phyloP scores from a whole-genome alignment of 2,113 vertebrate genomes.

The Oryzias woworae region DNA sequence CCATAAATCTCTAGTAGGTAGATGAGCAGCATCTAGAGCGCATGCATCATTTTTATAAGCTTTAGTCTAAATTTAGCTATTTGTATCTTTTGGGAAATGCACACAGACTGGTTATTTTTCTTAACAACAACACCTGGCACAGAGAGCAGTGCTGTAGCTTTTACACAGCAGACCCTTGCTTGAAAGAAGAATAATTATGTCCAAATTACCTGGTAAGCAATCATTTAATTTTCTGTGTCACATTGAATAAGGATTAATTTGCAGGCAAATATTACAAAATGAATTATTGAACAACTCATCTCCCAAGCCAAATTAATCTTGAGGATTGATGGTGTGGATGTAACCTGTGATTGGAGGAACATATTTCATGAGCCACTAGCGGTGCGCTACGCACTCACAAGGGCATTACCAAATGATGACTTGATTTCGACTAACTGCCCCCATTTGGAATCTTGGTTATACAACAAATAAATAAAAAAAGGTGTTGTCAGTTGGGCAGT shows the following conservation, averaged over 20 bases:
- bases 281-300: constrained; percentile 77
- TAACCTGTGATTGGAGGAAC: constrained; percentile 60
- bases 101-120: constrained; percentile 31
- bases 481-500: constrained; percentile 20
- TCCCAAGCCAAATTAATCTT: constrained; percentile 71
- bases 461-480: constrained; percentile 33
- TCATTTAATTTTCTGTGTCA: constrained; percentile 73
- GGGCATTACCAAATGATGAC: constrained; percentile 53
- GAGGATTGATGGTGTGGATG: constrained; percentile 70
- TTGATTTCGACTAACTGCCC: constrained; percentile 55
- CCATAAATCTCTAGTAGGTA: constrained; percentile 47
- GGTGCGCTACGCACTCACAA: constrained; percentile 23
- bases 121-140: constrained; percentile 57
- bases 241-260: constrained; percentile 75
- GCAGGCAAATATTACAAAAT: constrained; percentile 72
- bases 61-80: constrained; percentile 55
- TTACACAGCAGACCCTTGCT: constrained; percentile 27
- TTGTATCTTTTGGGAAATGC: constrained; percentile 58
- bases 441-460: constrained; percentile 44
- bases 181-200: constrained; percentile 72
- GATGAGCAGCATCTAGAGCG: constrained; percentile 47
- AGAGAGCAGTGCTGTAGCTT: constrained; percentile 20
- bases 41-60: constrained; percentile 48
- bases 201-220: constrained; percentile 76
- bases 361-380: constrained; percentile 56